These are phyloP conservation scores for Cyanistes caeruleus DNA, from an alignment of 2,113 vertebrate genomes.

Conservation along the genomic window DNA sequence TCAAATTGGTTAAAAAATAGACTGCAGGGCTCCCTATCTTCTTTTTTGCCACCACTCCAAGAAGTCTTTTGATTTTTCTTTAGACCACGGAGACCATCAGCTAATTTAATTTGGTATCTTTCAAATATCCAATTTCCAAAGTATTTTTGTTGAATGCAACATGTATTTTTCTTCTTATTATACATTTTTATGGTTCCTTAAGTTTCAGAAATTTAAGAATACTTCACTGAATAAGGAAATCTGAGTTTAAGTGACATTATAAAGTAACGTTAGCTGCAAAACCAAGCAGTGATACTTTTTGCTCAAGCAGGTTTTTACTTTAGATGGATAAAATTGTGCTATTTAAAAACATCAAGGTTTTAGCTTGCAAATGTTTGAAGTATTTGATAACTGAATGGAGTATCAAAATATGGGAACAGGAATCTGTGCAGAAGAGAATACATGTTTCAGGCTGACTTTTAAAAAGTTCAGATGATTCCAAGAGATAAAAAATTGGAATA, in stretches of 20 bases:
- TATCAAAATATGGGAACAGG: neutral
- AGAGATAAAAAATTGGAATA: neutral
- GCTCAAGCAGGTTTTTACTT: neutral
- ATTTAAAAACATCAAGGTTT: neutral
- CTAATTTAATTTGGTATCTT: neutral
- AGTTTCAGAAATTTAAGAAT: neutral
- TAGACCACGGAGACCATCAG: neutral
- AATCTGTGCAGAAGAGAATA: neutral
- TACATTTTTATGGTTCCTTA: neutral
- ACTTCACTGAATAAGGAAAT: neutral
- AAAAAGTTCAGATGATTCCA: neutral
- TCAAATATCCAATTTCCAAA: neutral
- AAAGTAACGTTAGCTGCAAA: neutral
- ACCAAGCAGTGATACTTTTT: neutral
- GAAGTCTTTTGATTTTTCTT: neutral
- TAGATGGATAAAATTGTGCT: neutral
- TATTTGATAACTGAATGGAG: neutral
- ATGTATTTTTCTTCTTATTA: neutral
- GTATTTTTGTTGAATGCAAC: neutral
- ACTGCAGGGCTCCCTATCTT: neutral
- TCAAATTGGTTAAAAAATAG: neutral
- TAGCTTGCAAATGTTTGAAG: neutral
- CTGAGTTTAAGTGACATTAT: neutral
- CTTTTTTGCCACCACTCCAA: neutral
- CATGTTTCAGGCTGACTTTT: neutral